A percentile compares a stretch with the other conserved stretches of the same genome.
These are phyloP conservation scores for Drosophila kuntzei DNA, from an alignment of 2,888 invertebrate genomes.

Conservation along the genomic window DNA sequence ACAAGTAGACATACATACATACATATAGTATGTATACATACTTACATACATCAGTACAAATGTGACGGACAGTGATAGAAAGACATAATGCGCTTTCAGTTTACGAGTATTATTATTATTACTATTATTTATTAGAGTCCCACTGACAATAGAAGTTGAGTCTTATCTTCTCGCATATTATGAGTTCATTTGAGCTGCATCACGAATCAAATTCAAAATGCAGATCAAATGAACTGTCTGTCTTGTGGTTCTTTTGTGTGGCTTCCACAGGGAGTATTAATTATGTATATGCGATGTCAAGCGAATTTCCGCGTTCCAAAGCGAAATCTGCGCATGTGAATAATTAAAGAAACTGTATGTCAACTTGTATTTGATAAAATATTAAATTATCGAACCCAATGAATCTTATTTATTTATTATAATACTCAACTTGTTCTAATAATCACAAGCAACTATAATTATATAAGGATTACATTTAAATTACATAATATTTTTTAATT, in stretches of 20 bases:
- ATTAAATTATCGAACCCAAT: too few species aligned
- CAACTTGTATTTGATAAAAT: too few species aligned
- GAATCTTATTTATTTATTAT: too few species aligned
- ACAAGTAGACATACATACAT: not conserved
- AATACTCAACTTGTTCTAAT: too few species aligned
- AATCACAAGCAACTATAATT: too few species aligned
- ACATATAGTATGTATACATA: not conserved
- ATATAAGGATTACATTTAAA: too few species aligned
- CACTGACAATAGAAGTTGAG: slow-evolving; percentile 7
- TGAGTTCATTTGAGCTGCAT: slow-evolving; percentile 24
- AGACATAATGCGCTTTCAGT: slow-evolving; percentile 6
- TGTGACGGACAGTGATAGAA: slow-evolving; percentile 12
- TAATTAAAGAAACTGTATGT: too few species aligned
- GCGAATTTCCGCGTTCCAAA: slow-evolving; percentile 19
- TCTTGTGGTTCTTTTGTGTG: slow-evolving; percentile 46
- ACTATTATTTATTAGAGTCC: not conserved
- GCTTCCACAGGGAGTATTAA: slow-evolving; percentile 28
- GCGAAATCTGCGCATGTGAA: not conserved
- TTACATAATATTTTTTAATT: too few species aligned
- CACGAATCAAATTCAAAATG: slow-evolving; percentile 28
- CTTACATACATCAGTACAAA: slow-evolving; percentile 21
- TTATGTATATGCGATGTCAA: slow-evolving; percentile 2
- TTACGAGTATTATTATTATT: slow-evolving; percentile 3
- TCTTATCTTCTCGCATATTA: not conserved
- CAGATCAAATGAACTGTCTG: slow-evolving; percentile 34